Conservation (phyloP, 2,888 invertebrate genomes). For the Petrolisthes manimaculis region DNA sequence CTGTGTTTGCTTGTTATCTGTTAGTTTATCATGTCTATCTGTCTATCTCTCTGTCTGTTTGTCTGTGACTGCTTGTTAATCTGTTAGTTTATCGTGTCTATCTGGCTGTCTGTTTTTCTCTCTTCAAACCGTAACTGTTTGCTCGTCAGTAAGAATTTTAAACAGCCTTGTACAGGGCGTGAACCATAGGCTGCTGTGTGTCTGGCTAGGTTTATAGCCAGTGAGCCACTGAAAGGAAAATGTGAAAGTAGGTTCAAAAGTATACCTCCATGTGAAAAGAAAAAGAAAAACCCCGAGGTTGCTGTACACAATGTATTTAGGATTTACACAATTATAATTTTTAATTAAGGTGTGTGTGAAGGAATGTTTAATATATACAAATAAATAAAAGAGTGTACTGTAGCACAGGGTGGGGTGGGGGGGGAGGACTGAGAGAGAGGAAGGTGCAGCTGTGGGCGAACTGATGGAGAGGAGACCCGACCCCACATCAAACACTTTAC, state of each 20-base stretch:
- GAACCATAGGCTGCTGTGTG: too few relatives aligned
- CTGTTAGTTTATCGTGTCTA: too few relatives aligned
- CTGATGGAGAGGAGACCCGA: not conserved
- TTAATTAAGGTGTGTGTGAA: not conserved
- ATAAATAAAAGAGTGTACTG: not conserved
- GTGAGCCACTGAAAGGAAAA: too few relatives aligned
- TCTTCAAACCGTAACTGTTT: not conserved
- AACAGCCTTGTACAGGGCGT: too few relatives aligned
- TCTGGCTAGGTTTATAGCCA: too few relatives aligned
- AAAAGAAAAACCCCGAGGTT: too few relatives aligned
- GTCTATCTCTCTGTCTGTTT: slow-evolving; percentile 1
- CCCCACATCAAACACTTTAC: slow-evolving; percentile 32
- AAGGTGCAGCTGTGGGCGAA: not conserved
- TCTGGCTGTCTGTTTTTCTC: slow-evolving; percentile 11
- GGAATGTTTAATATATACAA: not conserved
- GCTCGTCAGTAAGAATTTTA: not conserved
- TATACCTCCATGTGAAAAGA: too few relatives aligned
- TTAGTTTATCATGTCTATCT: not conserved
- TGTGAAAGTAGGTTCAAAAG: too few relatives aligned
- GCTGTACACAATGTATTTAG: too few relatives aligned
- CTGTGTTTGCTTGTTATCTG: not conserved
- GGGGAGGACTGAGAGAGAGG: not conserved
- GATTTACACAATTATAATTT: not conserved
- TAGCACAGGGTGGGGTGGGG: not conserved
- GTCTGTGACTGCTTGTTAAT: not conserved